Percentiles rank a stretch among this genome's conserved stretches.
Evolutionary conservation across 2,888 invertebrate species (phyloP).

Genomic region (Microplitis manilae): DNA sequence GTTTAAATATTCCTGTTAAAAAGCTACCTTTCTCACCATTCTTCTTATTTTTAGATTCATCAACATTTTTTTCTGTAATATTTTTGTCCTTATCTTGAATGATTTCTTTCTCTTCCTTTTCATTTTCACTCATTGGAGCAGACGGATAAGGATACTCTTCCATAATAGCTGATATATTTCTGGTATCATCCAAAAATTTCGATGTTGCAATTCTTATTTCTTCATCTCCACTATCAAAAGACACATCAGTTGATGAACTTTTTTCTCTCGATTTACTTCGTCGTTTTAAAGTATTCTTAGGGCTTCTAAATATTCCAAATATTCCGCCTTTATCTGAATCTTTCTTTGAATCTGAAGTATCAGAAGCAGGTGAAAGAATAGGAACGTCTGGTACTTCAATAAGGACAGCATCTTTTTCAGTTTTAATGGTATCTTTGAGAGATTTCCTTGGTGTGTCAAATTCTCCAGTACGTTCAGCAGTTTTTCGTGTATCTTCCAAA

Average conservation of each 20-base stretch:
- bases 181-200: slow-evolving; percentile 63
- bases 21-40: slow-evolving; percentile 49
- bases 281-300: slow-evolving; percentile 51
- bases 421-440: slow-evolving; percentile 40
- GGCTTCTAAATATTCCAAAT: slow-evolving; percentile 54
- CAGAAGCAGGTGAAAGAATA: slow-evolving; percentile 66
- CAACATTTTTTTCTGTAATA: slow-evolving; percentile 28
- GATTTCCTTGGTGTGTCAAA: slow-evolving; percentile 36
- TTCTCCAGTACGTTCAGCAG: slow-evolving; percentile 46
- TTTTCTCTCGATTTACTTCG: slow-evolving; percentile 57
- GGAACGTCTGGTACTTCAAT: slow-evolving; percentile 51
- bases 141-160: slow-evolving; percentile 54
- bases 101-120: slow-evolving; percentile 31
- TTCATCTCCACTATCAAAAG: slow-evolving; percentile 52
- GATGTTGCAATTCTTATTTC: slow-evolving; percentile 46
- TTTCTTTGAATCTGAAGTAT: slow-evolving; percentile 70
- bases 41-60: slow-evolving; percentile 53
- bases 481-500: slow-evolving; percentile 55
- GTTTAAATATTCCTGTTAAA: slow-evolving; percentile 57
- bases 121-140: slow-evolving; percentile 33
- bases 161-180: slow-evolving; percentile 48
- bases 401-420: not conserved
- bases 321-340: slow-evolving; percentile 70
- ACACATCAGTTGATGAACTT: slow-evolving; percentile 42
- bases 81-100: slow-evolving; percentile 25